Percentiles rank a stretch among this genome's conserved stretches.
Conservation (phyloP, 2,113 vertebrate genomes). For the Suncus etruscus region DNA sequence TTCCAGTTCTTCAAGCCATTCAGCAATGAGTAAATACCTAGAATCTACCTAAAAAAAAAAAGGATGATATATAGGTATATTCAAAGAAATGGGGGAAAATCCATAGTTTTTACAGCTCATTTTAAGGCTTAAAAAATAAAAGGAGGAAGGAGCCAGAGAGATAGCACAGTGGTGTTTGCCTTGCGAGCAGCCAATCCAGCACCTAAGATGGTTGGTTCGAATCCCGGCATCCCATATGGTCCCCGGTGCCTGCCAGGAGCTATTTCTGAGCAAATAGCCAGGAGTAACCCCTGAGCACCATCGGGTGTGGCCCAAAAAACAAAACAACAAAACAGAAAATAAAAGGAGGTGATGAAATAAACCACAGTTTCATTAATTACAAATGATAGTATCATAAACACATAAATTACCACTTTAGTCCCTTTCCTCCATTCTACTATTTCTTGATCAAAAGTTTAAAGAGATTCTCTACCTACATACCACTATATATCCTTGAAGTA, state of each 20-base stretch:
- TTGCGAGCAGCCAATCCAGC: no score
- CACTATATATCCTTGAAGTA: no score
- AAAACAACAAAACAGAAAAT: no score
- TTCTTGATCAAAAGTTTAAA: conserved; percentile 34
- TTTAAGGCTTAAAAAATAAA: background rate
- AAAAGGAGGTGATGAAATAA: background rate
- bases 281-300: no score
- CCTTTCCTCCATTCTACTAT: background rate
- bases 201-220: no score
- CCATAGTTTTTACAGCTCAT: conserved; percentile 7
- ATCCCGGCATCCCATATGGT: no score
- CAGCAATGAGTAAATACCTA: conserved; percentile 20
- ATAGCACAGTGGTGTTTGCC: no score
- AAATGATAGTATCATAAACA: background rate
- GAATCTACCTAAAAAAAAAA: background rate
- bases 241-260: no score
- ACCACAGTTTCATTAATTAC: background rate
- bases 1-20: conserved; percentile 35
- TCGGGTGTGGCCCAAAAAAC: no score
- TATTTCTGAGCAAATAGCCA: no score
- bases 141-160: background rate
- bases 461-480: background rate
- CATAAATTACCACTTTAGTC: background rate
- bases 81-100: conserved; percentile 32
- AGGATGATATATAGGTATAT: background rate